Percentiles rank a stretch among this genome's conserved stretches.
Evolutionary conservation across 2,888 invertebrate species (phyloP).

Genomic region (Erebia epiphron): DNA sequence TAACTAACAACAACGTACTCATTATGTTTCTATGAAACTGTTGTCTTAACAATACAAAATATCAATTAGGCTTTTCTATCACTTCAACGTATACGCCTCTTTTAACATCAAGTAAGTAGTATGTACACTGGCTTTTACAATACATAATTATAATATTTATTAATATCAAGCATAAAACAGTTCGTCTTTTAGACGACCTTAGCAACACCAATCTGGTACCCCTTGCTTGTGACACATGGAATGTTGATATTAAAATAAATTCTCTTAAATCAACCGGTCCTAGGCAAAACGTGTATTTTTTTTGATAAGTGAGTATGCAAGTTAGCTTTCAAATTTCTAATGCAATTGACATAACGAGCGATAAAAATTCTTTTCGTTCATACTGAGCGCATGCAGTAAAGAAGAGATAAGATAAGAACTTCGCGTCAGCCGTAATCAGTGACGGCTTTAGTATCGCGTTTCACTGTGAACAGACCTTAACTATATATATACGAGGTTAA

Average conservation of each 20-base stretch:
- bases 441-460: constrained; percentile 15
- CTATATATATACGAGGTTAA: constrained; percentile 15
- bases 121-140: constrained; percentile 55
- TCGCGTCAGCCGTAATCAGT: constrained; percentile 23
- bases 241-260: constrained; percentile 45
- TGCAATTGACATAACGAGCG: constrained; percentile 24
- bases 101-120: constrained; percentile 50
- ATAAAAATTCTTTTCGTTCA: constrained; percentile 17
- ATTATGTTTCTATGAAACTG: constrained; percentile 81
- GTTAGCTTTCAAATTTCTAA: constrained; percentile 27
- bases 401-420: constrained; percentile 25
- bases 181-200: constrained; percentile 67
- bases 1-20: constrained; percentile 74
- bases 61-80: constrained; percentile 79
- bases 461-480: constrained; percentile 19
- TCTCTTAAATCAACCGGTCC: constrained; percentile 9
- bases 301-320: constrained; percentile 21
- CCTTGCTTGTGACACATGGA: constrained; percentile 45
- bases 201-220: constrained; percentile 37
- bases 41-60: constrained; percentile 71
- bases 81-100: constrained; percentile 79
- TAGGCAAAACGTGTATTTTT: constrained; percentile 13
- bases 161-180: constrained; percentile 50
- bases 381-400: constrained; percentile 7
- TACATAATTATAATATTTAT: constrained; percentile 35